Evolutionary conservation across 2,113 vertebrate species (phyloP).

Genomic region (Oreochromis tanganicae): DNA sequence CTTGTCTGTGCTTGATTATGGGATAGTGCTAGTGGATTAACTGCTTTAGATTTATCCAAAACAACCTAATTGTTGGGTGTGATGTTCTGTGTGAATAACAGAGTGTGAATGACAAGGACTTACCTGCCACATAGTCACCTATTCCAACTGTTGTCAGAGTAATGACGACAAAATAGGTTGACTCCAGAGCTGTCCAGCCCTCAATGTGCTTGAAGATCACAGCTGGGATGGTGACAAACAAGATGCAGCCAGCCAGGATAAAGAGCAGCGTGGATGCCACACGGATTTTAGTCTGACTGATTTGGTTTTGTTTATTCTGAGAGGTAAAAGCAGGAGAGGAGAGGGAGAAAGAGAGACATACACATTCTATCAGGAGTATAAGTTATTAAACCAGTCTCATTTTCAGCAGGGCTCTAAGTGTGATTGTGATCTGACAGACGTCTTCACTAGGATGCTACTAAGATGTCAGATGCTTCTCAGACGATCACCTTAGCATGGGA

Average conservation of each 20-base stretch:
- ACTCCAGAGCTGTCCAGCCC: constrained; percentile 90
- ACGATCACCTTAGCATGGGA: background rate
- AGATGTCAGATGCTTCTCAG: background rate
- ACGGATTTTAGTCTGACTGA: constrained; percentile 96
- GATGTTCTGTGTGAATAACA: background rate
- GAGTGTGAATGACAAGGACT: background rate
- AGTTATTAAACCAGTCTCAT: background rate
- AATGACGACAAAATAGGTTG: constrained; percentile 97
- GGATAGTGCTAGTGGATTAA: background rate
- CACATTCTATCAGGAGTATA: background rate
- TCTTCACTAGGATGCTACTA: background rate
- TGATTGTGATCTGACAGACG: too few relatives aligned
- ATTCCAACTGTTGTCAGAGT: constrained; percentile 96
- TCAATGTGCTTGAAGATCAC: constrained; percentile 93
- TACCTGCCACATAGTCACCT: constrained; percentile 97
- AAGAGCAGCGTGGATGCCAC: constrained; percentile 95
- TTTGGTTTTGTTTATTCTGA: constrained; percentile 94
- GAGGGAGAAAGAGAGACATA: background rate
- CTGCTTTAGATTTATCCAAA: background rate
- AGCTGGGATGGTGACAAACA: constrained; percentile 95
- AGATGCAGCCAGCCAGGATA: constrained; percentile 90
- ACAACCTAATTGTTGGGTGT: background rate
- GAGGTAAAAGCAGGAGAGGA: background rate
- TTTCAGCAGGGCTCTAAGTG: background rate
- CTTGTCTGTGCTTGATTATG: background rate